Percentiles rank a stretch among this genome's conserved stretches.
Conservation (phyloP, 1,140 invertebrate genomes). For the Zeugodacus cucurbitae region DNA sequence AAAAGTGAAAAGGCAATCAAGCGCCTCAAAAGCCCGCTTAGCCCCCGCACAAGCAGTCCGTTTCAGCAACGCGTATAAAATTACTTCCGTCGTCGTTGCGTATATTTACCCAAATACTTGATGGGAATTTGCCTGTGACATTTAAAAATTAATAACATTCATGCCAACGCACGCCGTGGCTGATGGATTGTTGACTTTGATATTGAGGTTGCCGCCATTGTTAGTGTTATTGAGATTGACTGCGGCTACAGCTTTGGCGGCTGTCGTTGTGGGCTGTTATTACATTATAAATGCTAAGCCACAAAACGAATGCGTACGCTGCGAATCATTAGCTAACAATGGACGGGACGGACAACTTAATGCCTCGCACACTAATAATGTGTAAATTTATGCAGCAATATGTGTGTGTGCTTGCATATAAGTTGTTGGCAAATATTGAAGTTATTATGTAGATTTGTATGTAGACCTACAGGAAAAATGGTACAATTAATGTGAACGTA, state of each 20-base stretch:
- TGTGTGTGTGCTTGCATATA: too few relatives aligned
- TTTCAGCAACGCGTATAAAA: neutral
- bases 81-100: neutral
- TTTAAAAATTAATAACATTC: constrained; percentile 3
- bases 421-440: too few relatives aligned
- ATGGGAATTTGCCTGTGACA: neutral
- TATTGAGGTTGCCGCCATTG: neutral
- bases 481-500: too few relatives aligned
- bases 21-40: neutral
- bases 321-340: neutral
- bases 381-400: too few relatives aligned
- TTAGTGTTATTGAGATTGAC: neutral
- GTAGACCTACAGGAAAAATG: too few relatives aligned
- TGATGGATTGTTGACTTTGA: constrained; percentile 23
- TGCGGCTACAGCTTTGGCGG: neutral
- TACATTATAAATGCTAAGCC: neutral
- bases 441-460: too few relatives aligned
- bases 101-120: neutral
- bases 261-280: neutral
- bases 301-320: neutral
- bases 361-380: too few relatives aligned
- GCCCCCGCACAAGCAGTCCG: neutral
- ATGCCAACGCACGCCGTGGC: neutral
- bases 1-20: neutral
- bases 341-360: neutral